Evolutionary conservation across 2,888 invertebrate genomes (phyloP), one percentile per base, ranked within the genome.

Genomic region (Drosophila prostipennis): DNA sequence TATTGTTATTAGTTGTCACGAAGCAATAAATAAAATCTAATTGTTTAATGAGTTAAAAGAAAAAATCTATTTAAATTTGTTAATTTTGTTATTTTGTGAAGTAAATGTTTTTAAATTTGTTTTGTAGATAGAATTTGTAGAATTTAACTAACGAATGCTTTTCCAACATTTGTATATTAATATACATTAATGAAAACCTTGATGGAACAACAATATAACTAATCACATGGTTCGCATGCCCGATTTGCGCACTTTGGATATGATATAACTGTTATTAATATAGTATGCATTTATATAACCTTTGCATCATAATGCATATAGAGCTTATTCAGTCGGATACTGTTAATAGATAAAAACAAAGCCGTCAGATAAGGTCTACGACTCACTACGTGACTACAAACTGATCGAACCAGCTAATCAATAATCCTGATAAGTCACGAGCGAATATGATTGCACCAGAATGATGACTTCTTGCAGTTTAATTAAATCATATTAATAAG

Each of bases 391-490:
- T 67, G 65, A 34, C 37, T 10, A 11, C 7, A 37, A 29, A 37
- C 14, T 16, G 43, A 52, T 39, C 23, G 13, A 23, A 11, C 10
- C 6, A 26, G 23, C 16, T 48, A 16, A 58, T 45, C 45, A 52
- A 45, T 23, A 14, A 52, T n/a, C n/a, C 19, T 1, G 68, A 65
- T 67, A 65, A 64, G 64, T 45, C 32, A 43, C 37, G 14, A 29
- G 32, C 29, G 51, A 6, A 11, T 39, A 45, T 39, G 6, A 26
- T 36, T 58, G 29, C 56, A 39, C 39, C 3, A 6, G 11, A 16
- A 53, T 32, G 7, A 16, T 32, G 57, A 6, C 63, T 48, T 40
- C 48, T 61, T 14, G 39, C 26, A 34, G 2, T 63, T 63, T 36
- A 48, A 63, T 68, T 34, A 52, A 46, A 39, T 11, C 19, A 16